A percentile compares a stretch with the other conserved stretches of the same genome.
Conservation (phyloP, 2,888 invertebrate species). For the Isotomurus palustris region DNA sequence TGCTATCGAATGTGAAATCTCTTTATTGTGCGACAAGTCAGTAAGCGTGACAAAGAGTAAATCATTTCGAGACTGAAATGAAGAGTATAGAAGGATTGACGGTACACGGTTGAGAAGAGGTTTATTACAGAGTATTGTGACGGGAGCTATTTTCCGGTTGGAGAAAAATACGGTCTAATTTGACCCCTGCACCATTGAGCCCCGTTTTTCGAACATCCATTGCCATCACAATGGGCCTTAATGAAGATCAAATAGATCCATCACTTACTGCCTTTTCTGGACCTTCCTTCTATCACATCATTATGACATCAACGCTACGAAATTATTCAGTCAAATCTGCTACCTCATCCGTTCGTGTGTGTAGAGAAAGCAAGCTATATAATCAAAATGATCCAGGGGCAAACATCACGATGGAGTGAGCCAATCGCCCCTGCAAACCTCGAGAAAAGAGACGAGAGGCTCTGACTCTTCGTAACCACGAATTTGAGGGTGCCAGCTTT, state of each 20-base stretch:
- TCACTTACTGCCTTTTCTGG: slow-evolving; percentile 16
- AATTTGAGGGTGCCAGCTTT: no score
- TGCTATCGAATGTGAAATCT: neutral
- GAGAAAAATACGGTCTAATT: slow-evolving; percentile 32
- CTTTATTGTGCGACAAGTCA: neutral
- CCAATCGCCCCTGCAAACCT: no score
- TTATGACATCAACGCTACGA: slow-evolving; percentile 8
- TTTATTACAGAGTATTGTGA: slow-evolving; percentile 17
- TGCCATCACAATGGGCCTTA: slow-evolving; percentile 43
- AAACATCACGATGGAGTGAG: no score
- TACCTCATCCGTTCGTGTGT: no score
- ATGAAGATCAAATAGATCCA: slow-evolving; percentile 44
- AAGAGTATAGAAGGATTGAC: neutral
- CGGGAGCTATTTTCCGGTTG: slow-evolving; percentile 33
- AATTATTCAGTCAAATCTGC: no score
- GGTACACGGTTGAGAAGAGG: neutral
- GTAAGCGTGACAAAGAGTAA: neutral
- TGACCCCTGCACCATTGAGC: slow-evolving; percentile 43
- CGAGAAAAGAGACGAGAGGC: no score
- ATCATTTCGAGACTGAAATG: slow-evolving; percentile 9
- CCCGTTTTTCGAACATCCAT: slow-evolving; percentile 24
- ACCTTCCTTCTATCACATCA: neutral
- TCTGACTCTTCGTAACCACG: no score
- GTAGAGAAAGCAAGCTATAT: no score
- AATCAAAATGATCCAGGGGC: no score